Evolutionary conservation across 2,888 invertebrate species (phyloP), one percentile per base, ranked within the genome.

Genomic region (Orgyia antiqua): DNA sequence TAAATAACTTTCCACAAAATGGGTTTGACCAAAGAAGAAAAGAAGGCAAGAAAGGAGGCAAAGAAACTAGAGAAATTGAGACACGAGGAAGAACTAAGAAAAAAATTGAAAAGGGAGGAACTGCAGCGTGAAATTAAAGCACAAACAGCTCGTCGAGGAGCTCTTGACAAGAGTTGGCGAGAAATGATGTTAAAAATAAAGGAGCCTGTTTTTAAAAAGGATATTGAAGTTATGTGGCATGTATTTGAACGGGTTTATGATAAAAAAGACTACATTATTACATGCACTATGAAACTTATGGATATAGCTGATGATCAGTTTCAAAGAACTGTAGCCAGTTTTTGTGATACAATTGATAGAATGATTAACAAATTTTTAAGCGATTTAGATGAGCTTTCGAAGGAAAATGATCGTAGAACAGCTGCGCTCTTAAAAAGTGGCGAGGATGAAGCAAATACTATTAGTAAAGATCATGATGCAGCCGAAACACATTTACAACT

Each of bases 251-350:
- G 89, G 42, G 69, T 78, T 0, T 63, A 88, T 9, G 87, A 88
- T 31, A 86, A 88, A 41, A 92, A 92, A 69, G 89, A 92, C 47
- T 66, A 86, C 19, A 61, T 89, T 2, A 90, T 92, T 29, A 58
- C 68, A 3, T 80, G 83, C 41, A 78, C 90, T 8, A 73, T 90
- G 54, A 73, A 79, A 30, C 88, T 91, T 43, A 77, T 90, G 43
- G 79, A 90, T 29, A 67, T 87, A 36, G 89, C 91, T 2, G 91
- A 92, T 60, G 78, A 88, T 12, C 91, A 92, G 55, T 91, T 91
- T 48, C 82, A 87, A 36, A 84, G 89, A 40, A 89, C 90, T 29
- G 88, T 91, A 43, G 83, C 90, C 29, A 87, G 88, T 21, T 92
- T 92, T 62, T 88, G 90, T 31, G 84, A 87, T 32, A 88, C 88